phyloP scores from a whole-genome alignment of 2,888 invertebrate genomes.

The Dolichomitus sp. region DNA sequence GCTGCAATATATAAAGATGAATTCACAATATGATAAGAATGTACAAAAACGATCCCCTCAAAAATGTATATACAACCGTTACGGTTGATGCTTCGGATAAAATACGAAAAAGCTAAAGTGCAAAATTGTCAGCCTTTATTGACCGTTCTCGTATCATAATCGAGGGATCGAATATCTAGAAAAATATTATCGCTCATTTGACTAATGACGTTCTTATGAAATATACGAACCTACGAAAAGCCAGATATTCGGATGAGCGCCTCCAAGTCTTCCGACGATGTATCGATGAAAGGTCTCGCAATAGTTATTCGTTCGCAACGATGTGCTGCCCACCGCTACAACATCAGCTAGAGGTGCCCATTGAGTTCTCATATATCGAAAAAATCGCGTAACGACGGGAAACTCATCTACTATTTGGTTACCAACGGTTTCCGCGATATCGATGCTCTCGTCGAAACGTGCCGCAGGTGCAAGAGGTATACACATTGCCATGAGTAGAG shows the following conservation, averaged over 20 bases:
- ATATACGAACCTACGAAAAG: neutral
- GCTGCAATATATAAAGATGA: too few species aligned
- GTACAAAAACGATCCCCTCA: too few species aligned
- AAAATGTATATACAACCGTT: too few species aligned
- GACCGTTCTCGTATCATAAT: too few species aligned
- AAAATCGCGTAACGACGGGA: neutral
- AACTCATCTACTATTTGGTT: neutral
- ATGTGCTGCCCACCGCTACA: neutral
- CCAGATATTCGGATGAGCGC: neutral
- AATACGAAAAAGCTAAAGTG: too few species aligned
- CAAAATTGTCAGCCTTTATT: too few species aligned
- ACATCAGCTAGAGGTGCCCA: neutral
- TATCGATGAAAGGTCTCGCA: neutral
- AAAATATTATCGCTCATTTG: too few species aligned
- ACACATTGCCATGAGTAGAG: too few species aligned
- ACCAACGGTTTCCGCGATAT: neutral
- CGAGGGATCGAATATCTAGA: too few species aligned
- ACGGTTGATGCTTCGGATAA: too few species aligned
- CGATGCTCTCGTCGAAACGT: neutral
- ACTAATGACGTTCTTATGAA: neutral
- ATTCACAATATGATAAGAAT: too few species aligned
- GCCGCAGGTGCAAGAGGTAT: neutral
- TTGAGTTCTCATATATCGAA: neutral
- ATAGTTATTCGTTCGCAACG: neutral
- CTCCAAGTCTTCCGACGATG: neutral